These are phyloP conservation scores for Syndactyla subalaris DNA, from an alignment of 2,797 vertebrate genomes.

Conservation along the genomic window DNA sequence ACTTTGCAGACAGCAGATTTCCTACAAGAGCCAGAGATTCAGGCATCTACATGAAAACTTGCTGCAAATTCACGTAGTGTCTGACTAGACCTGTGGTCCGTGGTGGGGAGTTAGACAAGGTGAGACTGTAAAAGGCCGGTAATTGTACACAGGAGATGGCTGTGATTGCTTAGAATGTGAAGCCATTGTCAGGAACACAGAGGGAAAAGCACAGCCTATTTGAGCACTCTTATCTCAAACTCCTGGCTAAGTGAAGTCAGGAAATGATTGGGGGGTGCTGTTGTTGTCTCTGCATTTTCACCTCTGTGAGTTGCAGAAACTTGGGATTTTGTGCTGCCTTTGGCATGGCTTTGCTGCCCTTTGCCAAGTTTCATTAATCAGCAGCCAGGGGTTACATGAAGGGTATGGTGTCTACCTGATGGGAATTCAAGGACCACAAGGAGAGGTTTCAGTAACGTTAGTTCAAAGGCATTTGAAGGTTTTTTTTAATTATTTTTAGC, in stretches of 20 bases:
- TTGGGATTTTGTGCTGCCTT: constrained; percentile 50
- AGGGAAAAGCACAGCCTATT: constrained; percentile 11
- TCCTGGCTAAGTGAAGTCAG: constrained; percentile 21
- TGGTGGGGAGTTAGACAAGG: constrained; percentile 55
- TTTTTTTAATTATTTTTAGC: neutral
- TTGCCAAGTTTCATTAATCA: constrained; percentile 62
- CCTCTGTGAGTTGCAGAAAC: constrained; percentile 36
- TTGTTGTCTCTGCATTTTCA: constrained; percentile 18
- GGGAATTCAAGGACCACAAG: constrained; percentile 25
- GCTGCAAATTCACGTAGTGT: constrained; percentile 44
- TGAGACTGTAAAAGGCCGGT: constrained; percentile 59
- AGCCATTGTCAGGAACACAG: constrained; percentile 31
- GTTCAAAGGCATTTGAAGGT: neutral
- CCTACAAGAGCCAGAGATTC: constrained; percentile 1
- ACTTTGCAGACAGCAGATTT: constrained; percentile 41
- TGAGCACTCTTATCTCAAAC: constrained; percentile 34
- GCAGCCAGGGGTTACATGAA: constrained; percentile 34
- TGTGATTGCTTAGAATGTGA: constrained; percentile 60
- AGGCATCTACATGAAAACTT: constrained; percentile 24
- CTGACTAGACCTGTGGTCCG: constrained; percentile 39
- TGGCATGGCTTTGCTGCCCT: constrained; percentile 22
- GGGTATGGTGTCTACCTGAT: constrained; percentile 7
- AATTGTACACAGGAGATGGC: constrained; percentile 67
- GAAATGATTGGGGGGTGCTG: neutral
- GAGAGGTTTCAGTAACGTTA: constrained; percentile 9